Conservation (phyloP, 37 sponge, comb jelly and placozoan species). For the Halisarca cf. caerulea region DNA sequence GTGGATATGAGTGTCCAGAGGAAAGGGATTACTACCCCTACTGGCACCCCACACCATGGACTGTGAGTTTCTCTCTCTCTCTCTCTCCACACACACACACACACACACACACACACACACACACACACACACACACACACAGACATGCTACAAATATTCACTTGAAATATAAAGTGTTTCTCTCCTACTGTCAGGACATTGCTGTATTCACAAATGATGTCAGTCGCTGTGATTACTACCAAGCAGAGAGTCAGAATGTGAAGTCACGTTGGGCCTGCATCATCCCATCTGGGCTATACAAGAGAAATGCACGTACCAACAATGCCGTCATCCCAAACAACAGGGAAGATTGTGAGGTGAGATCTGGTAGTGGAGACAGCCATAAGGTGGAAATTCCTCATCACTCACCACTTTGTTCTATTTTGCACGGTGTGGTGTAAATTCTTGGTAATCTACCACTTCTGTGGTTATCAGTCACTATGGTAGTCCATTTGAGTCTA, state of each 20-base stretch:
- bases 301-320: slow-evolving; percentile 23
- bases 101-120: neutral
- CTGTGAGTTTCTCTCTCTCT: slow-evolving; percentile 79
- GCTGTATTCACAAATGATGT: slow-evolving; percentile 89
- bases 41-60: slow-evolving; percentile 99
- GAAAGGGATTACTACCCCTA: slow-evolving; percentile 99
- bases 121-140: neutral
- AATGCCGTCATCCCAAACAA: slow-evolving; percentile 79
- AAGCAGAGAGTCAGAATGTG: slow-evolving; percentile 83
- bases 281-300: slow-evolving; percentile 57
- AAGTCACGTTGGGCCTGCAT: slow-evolving; percentile 81
- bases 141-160: no score
- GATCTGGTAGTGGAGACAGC: no score
- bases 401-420: no score
- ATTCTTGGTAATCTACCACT: neutral
- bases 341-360: slow-evolving; percentile 67
- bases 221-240: slow-evolving; percentile 79
- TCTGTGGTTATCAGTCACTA: no score
- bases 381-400: no score
- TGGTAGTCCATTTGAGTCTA: no score
- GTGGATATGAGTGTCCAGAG: slow-evolving; percentile 98
- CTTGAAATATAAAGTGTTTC: no score
- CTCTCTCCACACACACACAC: no score
- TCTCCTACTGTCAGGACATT: slow-evolving; percentile 73
- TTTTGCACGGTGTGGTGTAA: neutral